These are phyloP conservation scores for Phenacoccus solenopsis DNA, from an alignment of 1,140 invertebrate species.

Conservation along the genomic window DNA sequence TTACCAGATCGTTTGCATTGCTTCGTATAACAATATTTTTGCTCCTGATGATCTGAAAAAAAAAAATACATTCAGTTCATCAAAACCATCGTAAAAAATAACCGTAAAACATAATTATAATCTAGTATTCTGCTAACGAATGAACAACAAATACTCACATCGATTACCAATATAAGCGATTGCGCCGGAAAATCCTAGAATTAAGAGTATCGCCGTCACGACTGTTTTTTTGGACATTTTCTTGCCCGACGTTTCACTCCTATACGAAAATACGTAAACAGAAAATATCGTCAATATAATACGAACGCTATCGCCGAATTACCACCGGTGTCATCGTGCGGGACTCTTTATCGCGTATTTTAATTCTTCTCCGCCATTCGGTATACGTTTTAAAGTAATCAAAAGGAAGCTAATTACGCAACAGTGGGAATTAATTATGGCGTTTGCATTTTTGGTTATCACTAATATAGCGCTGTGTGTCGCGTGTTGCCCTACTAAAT, in stretches of 20 bases:
- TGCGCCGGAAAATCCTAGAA: neutral
- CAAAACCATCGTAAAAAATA: too few relatives aligned
- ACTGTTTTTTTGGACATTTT: neutral
- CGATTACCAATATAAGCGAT: neutral
- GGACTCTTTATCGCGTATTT: neutral
- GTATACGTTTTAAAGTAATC: neutral
- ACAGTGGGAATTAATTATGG: neutral
- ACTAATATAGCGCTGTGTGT: neutral
- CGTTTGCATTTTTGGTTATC: neutral
- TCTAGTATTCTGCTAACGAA: too few relatives aligned
- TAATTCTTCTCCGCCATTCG: neutral
- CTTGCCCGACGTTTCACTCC: neutral
- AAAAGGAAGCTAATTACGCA: constrained; percentile 1
- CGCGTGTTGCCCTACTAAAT: neutral
- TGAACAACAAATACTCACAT: neutral
- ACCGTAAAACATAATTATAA: too few relatives aligned
- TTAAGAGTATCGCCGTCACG: neutral
- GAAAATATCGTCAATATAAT: neutral
- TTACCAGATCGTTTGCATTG: neutral
- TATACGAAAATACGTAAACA: neutral
- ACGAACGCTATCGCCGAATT: neutral
- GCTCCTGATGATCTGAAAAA: neutral
- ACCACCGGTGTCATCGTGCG: neutral
- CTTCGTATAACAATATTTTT: neutral
- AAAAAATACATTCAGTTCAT: too few relatives aligned